Percentiles rank a stretch among this genome's conserved stretches.
Conservation (phyloP, 2,113 vertebrate species). For the Lepidothrix coronata region DNA sequence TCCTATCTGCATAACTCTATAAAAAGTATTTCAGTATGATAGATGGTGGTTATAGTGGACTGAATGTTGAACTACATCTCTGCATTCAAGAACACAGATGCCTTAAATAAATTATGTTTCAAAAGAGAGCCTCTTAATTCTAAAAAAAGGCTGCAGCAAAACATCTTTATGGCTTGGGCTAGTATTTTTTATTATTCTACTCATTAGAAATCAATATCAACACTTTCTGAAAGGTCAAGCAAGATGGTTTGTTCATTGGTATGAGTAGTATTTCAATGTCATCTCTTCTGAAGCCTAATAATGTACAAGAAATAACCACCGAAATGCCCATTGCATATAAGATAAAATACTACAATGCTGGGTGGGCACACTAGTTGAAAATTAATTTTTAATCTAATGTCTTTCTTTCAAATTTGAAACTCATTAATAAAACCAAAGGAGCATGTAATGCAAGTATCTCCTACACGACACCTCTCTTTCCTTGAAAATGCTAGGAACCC, state of each 20-base stretch:
- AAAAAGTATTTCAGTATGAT: not conserved
- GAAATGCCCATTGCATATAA: not conserved
- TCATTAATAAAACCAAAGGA: not conserved
- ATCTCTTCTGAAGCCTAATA: not conserved
- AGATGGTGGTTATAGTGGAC: not conserved
- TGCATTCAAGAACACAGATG: not conserved
- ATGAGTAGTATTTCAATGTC: not conserved
- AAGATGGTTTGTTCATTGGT: not conserved
- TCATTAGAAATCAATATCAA: slow-evolving; percentile 18
- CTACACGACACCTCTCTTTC: not conserved
- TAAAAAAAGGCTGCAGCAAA: not conserved
- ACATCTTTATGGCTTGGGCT: not conserved
- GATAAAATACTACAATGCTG: not conserved
- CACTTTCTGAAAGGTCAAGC: slow-evolving; percentile 25
- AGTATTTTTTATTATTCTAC: not conserved
- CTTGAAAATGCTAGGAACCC: not conserved
- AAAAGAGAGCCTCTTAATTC: not conserved
- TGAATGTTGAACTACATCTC: not conserved
- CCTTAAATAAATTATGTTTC: slow-evolving; percentile 26
- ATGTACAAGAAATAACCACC: not conserved
- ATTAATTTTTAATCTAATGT: not conserved
- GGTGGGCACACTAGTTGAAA: not conserved
- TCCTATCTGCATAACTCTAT: slow-evolving; percentile 19
- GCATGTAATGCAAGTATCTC: not conserved
- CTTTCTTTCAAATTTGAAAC: not conserved